Evolutionary conservation across 2,797 vertebrate genomes (phyloP).

Genomic region (Poeciliopsis gracilis): DNA sequence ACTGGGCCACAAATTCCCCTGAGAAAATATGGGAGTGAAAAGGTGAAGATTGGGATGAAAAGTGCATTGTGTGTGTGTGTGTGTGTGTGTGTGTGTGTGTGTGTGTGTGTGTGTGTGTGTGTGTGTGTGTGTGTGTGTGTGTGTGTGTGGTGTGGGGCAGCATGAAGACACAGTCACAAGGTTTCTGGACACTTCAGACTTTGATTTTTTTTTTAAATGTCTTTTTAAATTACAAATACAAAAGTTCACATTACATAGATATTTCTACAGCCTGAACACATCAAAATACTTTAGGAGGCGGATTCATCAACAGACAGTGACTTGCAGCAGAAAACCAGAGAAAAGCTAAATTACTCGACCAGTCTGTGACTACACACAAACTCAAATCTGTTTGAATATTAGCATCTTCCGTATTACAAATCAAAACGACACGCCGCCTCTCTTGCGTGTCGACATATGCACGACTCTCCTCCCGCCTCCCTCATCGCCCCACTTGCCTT

Average conservation of each 20-base stretch:
- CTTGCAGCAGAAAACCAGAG: neutral
- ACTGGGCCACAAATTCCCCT: slow-evolving; percentile 97
- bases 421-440: neutral
- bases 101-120: too few relatives aligned
- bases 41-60: neutral
- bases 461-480: neutral
- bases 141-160: too few relatives aligned
- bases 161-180: neutral
- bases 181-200: neutral
- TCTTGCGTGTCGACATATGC: neutral
- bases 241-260: neutral
- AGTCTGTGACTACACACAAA: neutral
- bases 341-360: neutral
- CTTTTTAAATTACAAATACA: neutral
- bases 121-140: neutral
- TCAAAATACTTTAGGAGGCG: neutral
- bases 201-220: neutral
- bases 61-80: neutral
- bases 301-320: neutral
- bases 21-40: slow-evolving; percentile 20
- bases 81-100: neutral
- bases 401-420: neutral
- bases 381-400: neutral
- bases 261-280: too few relatives aligned
- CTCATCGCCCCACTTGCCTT: slow-evolving; percentile 81